These are phyloP conservation scores for Lutraria rhynchaena DNA, from an alignment of 1,140 invertebrate species.

Conservation along the genomic window DNA sequence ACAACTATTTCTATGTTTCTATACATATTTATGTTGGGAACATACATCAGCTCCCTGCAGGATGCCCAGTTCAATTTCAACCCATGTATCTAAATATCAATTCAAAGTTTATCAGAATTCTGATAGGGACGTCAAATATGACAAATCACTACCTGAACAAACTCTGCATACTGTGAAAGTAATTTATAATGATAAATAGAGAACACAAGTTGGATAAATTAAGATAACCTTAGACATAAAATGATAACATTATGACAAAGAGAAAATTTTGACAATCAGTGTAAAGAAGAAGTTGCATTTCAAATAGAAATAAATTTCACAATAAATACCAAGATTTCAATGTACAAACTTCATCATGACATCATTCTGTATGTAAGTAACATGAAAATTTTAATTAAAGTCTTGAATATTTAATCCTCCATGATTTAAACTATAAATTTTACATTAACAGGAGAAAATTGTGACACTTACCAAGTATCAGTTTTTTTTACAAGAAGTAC, in stretches of 20 bases:
- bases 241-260: conserved; percentile 40
- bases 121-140: conserved; percentile 44
- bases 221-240: background rate
- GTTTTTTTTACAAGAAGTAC: too few species aligned
- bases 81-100: background rate
- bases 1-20: too few species aligned
- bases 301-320: background rate
- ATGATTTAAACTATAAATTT: too few species aligned
- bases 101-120: conserved; percentile 30
- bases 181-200: conserved; percentile 42
- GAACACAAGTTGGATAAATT: conserved; percentile 31
- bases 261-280: background rate
- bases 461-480: too few species aligned
- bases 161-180: conserved; percentile 41
- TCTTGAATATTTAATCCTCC: too few species aligned
- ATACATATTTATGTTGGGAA: too few species aligned
- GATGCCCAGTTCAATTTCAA: conserved; percentile 40
- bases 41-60: conserved; percentile 33
- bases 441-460: too few species aligned
- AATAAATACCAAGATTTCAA: too few species aligned
- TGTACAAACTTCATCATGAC: too few species aligned
- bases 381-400: too few species aligned
- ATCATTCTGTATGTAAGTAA: too few species aligned
- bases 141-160: conserved; percentile 18
- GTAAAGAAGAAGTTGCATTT: background rate